These are phyloP conservation scores for Gallinago paraguaiae DNA, from an alignment of 2,113 vertebrate species.

Conservation along the genomic window DNA sequence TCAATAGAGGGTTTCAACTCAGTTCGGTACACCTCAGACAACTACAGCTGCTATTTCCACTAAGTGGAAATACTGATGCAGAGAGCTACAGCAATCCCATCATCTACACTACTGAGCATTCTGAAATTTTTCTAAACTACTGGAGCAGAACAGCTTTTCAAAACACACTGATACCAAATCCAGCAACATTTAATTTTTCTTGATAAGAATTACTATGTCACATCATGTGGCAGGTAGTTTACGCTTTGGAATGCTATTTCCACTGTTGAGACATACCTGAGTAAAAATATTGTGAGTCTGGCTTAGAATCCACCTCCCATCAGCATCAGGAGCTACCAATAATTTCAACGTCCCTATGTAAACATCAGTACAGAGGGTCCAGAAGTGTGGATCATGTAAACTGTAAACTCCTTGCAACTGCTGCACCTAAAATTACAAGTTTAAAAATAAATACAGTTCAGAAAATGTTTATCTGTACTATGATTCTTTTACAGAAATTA, in stretches of 20 bases:
- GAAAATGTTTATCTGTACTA: not conserved
- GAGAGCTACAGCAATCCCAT: not conserved
- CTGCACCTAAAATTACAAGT: conserved; percentile 86
- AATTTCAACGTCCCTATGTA: conserved; percentile 95
- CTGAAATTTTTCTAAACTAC: not conserved
- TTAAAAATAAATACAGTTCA: not conserved
- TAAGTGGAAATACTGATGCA: not conserved
- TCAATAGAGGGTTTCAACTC: not conserved
- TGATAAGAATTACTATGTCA: not conserved
- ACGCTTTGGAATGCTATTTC: not conserved
- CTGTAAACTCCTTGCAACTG: conserved; percentile 96
- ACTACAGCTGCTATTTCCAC: not conserved
- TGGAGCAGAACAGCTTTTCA: not conserved
- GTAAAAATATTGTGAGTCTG: conserved; percentile 98
- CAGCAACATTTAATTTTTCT: not conserved
- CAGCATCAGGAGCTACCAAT: conserved; percentile 91
- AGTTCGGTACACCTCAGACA: not conserved
- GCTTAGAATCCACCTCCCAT: conserved; percentile 94
- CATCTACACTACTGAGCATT: not conserved
- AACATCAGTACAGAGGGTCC: conserved; percentile 96
- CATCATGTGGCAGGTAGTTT: not conserved
- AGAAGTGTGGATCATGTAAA: conserved; percentile 96
- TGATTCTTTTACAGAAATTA: not conserved
- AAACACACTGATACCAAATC: not conserved
- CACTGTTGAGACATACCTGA: conserved; percentile 81